A percentile compares a stretch with the other conserved stretches of the same genome.
These are phyloP conservation scores for Ctenoplectra terminalis DNA, from an alignment of 1,140 invertebrate species.

Conservation along the genomic window DNA sequence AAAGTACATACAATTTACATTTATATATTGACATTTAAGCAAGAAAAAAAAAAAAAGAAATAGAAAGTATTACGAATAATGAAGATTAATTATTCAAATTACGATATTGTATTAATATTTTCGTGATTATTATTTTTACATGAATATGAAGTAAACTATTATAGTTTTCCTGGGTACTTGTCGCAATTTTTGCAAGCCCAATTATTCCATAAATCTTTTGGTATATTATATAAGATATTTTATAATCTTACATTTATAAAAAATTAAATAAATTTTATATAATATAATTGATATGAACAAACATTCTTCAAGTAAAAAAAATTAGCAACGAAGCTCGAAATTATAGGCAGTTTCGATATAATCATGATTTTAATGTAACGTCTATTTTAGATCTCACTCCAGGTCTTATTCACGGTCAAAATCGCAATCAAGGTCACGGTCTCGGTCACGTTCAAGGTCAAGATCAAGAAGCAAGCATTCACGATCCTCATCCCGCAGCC, in stretches of 20 bases:
- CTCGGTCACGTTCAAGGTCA: conserved; percentile 81
- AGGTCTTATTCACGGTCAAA: conserved; percentile 81
- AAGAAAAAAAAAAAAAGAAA: conserved; percentile 3
- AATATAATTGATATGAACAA: neutral
- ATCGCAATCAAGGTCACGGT: conserved; percentile 81
- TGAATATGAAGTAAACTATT: conserved; percentile 20
- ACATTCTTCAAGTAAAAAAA: neutral
- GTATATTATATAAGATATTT: neutral
- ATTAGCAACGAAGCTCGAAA: neutral
- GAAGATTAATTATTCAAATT: neutral
- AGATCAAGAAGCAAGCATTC: conserved; percentile 80
- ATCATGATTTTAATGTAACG: conserved; percentile 35
- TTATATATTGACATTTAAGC: conserved; percentile 41
- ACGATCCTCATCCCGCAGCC: conserved; percentile 82
- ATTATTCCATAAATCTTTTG: neutral
- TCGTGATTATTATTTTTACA: neutral
- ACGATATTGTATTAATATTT: neutral
- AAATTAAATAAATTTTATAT: neutral
- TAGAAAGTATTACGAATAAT: neutral
- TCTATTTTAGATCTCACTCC: conserved; percentile 76
- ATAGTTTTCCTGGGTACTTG: conserved; percentile 41
- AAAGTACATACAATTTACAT: neutral
- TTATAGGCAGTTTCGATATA: conserved; percentile 30
- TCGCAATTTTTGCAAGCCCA: conserved; percentile 46
- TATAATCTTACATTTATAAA: neutral